Conservation (phyloP, 2,113 vertebrate genomes). For the Oriolus oriolus region DNA sequence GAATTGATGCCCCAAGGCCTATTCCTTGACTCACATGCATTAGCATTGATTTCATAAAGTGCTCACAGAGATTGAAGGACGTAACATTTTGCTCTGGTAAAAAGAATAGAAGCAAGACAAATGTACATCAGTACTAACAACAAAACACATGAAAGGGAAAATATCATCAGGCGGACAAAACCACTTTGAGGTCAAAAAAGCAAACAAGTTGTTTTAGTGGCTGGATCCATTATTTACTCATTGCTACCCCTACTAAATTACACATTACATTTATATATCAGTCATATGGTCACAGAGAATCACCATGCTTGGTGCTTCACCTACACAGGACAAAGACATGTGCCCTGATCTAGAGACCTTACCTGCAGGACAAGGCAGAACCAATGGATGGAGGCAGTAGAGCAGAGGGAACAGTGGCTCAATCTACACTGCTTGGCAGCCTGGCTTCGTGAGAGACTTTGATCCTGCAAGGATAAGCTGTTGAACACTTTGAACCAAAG, state of each 20-base stretch:
- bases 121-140: neutral
- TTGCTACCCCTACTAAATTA: neutral
- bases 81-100: neutral
- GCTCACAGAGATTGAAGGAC: neutral
- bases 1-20: neutral
- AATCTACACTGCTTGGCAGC: neutral
- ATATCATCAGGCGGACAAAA: neutral
- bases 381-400: rapidly evolving
- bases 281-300: neutral
- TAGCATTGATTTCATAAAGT: neutral
- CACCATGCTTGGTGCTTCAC: rapidly evolving
- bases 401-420: neutral
- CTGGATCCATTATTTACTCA: neutral
- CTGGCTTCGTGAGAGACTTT: neutral
- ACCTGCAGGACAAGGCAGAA: neutral
- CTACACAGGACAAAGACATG: neutral
- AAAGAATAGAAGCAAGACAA: neutral
- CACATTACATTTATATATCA: neutral
- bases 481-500: too few species aligned
- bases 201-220: neutral
- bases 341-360: neutral
- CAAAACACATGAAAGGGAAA: neutral
- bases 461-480: too few species aligned
- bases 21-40: neutral
- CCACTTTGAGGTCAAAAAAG: neutral